These are phyloP conservation scores for Itoplectis maculator DNA, from an alignment of 2,888 invertebrate species.

Conservation along the genomic window DNA sequence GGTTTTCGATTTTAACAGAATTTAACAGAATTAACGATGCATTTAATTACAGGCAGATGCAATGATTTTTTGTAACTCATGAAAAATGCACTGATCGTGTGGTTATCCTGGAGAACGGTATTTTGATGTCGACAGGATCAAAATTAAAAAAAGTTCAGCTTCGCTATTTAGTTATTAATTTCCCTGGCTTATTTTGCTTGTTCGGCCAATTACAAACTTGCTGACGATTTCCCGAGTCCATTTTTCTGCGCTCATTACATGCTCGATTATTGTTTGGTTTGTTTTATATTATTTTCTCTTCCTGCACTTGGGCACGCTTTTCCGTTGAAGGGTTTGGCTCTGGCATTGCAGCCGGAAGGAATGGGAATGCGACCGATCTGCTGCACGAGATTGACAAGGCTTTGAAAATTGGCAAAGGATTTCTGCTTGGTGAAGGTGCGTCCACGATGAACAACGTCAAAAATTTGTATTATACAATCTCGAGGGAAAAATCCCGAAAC, in stretches of 20 bases:
- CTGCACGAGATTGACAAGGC: conserved; percentile 89
- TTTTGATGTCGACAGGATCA: no score
- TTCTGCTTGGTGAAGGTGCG: conserved; percentile 86
- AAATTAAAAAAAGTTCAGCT: background rate
- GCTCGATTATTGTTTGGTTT: conserved; percentile 33
- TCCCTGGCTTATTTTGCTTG: background rate
- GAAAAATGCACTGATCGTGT: no score
- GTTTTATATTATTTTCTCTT: conserved; percentile 42
- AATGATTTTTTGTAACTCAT: no score
- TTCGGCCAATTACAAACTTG: background rate
- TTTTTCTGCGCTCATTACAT: conserved; percentile 13
- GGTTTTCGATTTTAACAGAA: background rate
- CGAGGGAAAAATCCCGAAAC: conserved; percentile 29
- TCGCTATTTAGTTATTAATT: background rate
- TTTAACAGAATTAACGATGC: conserved; percentile 15
- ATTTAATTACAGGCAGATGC: no score
- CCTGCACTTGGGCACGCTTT: conserved; percentile 75
- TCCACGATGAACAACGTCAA: conserved; percentile 70
- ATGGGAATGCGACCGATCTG: conserved; percentile 81
- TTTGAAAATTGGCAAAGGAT: conserved; percentile 87
- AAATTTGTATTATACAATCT: conserved; percentile 38
- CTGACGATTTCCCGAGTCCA: background rate
- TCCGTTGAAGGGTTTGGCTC: conserved; percentile 76
- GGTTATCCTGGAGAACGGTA: no score
- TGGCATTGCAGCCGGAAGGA: conserved; percentile 73